phyloP scores from a whole-genome alignment of 2,888 invertebrate species.

The Sminthurinus aureus region DNA sequence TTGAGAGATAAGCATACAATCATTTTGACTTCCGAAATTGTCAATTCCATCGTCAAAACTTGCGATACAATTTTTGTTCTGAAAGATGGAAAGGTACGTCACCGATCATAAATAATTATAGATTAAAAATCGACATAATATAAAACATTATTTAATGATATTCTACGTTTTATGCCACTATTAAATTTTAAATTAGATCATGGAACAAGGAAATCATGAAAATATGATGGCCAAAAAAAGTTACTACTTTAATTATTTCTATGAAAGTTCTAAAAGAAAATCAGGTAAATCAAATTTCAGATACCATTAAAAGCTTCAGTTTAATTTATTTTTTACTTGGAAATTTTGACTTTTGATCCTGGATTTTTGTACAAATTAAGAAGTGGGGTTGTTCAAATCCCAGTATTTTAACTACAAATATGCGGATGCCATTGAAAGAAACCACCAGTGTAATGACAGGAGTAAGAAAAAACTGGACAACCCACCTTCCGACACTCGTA shows the following conservation, averaged over 20 bases:
- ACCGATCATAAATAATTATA: no score
- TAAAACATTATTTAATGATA: not conserved
- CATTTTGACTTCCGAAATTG: not conserved
- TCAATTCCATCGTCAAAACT: constrained; percentile 2
- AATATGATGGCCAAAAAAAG: constrained; percentile 36
- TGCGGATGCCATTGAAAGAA: not conserved
- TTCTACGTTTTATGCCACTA: not conserved
- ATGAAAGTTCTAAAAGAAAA: constrained; percentile 30
- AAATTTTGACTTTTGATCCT: not conserved
- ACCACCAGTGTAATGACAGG: not conserved
- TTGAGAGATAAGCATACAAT: not conserved
- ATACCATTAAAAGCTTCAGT: not conserved
- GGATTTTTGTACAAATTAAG: not conserved
- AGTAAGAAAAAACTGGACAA: not conserved
- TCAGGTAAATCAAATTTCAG: not conserved
- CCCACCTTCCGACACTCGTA: no score
- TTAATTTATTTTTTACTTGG: not conserved
- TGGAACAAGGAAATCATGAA: constrained; percentile 46
- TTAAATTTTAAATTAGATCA: not conserved
- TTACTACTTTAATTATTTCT: constrained; percentile 36
- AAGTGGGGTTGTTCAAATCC: not conserved
- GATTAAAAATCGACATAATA: no score
- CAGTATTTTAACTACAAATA: not conserved
- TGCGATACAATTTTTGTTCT: constrained; percentile 4
- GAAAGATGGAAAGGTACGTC: constrained; percentile 4